phyloP scores from a whole-genome alignment of 2,113 vertebrate species.

The Donacobius atricapilla region DNA sequence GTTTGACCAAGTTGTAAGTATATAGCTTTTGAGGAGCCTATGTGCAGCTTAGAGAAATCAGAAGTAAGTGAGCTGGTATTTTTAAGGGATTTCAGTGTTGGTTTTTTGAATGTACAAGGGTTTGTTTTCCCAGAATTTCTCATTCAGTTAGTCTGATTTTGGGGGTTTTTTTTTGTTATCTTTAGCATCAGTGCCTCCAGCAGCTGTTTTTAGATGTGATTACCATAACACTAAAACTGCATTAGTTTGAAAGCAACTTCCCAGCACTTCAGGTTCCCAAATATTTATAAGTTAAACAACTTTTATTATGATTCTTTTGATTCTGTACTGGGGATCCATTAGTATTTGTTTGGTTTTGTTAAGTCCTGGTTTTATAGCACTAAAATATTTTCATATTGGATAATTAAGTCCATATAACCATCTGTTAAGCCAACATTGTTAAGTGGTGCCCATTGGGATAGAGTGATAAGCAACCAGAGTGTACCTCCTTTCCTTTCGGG shows the following conservation, averaged over 20 bases:
- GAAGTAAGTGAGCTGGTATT: background rate
- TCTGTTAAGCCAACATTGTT: background rate
- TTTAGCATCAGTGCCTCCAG: background rate
- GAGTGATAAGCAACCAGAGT: background rate
- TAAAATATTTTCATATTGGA: background rate
- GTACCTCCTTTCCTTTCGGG: background rate
- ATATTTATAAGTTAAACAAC: constrained; percentile 6
- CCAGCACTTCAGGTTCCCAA: background rate
- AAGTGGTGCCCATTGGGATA: background rate
- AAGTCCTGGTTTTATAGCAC: background rate
- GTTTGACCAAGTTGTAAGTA: background rate
- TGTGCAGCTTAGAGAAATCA: background rate
- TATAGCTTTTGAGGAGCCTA: background rate
- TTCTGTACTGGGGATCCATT: background rate
- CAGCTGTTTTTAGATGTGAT: background rate
- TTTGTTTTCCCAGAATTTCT: background rate
- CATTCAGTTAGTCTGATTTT: background rate
- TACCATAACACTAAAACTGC: background rate
- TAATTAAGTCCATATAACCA: background rate
- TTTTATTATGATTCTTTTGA: background rate
- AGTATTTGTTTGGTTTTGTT: constrained; percentile 20
- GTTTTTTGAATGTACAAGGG: background rate
- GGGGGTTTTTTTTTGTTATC: background rate
- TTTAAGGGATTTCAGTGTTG: background rate
- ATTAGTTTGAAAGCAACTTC: background rate